Evolutionary conservation across 2,797 vertebrate species (phyloP), one percentile per base, ranked within the genome.

Genomic region (Lophotriccus pileatus): DNA sequence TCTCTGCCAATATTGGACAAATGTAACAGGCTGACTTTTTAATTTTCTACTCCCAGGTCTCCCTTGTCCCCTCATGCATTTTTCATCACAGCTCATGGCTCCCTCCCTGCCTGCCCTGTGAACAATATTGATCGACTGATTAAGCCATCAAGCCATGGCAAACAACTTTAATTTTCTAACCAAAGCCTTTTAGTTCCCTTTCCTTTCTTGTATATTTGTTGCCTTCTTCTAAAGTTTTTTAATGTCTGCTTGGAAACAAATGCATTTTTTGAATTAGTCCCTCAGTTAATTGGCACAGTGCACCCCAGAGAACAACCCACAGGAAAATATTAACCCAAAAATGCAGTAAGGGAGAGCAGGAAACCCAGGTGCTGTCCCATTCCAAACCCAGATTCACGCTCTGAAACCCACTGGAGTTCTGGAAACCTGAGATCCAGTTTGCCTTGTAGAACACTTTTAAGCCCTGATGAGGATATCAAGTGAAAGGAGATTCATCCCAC

Each of bases 101-200:
- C 93, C 67, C 90, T 94, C 90, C 73, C 87, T 87, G 81, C 90
- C 92, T 87, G 97, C 98, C 97, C 97, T 95, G 92, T 95, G 97
- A 98, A 94, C 96, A 79, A 92, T 98, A 99, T 98, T 91, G 98
- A 99, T 98, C 97, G 96, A 80, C 97, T 97, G 98, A 98, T 98
- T 98, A 98, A 98, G 98, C 98, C 98, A 98, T 99, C 98, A 98
- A 98, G 97, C 98, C 98, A 95, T 96, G 98, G 98, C 98, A 98
- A 98, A 98, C 97, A 93, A 94, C 98, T 97, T 98, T 98, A 97
- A 98, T 98, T 98, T 98, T 98, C 98, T 97, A 97, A 98, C 98
- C 94, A 87, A 79, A 88, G 94, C 87, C 89, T 96, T 97, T 94
- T 89, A 3, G 69, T 91, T 95, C 87, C 77, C 85, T 74, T 90